Percentiles rank a stretch among this genome's conserved stretches.
These are phyloP conservation scores for Anolis sagrei DNA, from an alignment of 2,113 vertebrate genomes.

Conservation along the genomic window DNA sequence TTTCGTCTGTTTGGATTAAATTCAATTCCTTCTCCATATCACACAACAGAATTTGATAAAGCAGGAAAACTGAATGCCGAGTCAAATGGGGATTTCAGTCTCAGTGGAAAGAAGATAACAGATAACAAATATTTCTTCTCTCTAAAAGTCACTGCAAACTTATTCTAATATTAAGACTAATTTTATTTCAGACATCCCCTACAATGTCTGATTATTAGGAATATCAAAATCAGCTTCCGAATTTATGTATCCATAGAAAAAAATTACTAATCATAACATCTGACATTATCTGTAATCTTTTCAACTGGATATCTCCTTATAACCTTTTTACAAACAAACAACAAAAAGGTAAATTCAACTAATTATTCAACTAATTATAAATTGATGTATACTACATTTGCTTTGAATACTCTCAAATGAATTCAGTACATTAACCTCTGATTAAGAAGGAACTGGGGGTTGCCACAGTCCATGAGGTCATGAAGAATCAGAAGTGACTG, in stretches of 20 bases:
- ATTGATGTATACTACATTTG: not conserved
- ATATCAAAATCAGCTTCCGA: not conserved
- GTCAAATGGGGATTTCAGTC: not conserved
- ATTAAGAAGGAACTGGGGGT: too few relatives aligned
- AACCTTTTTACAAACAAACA: too few relatives aligned
- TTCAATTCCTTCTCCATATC: not conserved
- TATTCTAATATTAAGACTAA: not conserved
- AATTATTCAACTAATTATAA: not conserved
- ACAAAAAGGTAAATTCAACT: too few relatives aligned
- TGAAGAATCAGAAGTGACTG: too few relatives aligned
- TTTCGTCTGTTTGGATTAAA: not conserved
- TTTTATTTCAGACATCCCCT: not conserved
- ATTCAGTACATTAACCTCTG: not conserved
- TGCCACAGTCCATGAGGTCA: too few relatives aligned
- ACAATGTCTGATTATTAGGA: not conserved
- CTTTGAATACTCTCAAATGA: not conserved
- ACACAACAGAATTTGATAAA: not conserved
- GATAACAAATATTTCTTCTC: not conserved
- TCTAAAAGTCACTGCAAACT: not conserved
- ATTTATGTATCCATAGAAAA: not conserved
- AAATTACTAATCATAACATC: not conserved
- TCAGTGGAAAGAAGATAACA: not conserved
- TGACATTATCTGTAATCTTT: not conserved
- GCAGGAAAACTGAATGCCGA: not conserved
- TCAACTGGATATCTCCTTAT: too few relatives aligned